These are phyloP conservation scores for Drosophila histrio DNA, from an alignment of 2,888 invertebrate genomes.

Conservation along the genomic window DNA sequence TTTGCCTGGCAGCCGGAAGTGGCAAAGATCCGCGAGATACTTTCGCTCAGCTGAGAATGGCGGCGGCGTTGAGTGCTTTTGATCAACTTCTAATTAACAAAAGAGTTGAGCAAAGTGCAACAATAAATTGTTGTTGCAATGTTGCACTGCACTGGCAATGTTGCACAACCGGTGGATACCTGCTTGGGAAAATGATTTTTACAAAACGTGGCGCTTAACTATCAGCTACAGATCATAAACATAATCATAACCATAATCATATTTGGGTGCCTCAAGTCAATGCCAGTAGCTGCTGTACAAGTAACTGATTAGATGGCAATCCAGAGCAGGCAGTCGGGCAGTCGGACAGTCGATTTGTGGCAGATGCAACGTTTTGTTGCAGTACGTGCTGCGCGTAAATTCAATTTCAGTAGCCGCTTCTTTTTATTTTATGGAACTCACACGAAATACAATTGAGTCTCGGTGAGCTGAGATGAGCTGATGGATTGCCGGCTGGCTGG, in stretches of 20 bases:
- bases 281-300: constrained; percentile 63
- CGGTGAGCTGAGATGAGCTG: constrained; percentile 20
- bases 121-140: constrained; percentile 22
- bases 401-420: constrained; percentile 77
- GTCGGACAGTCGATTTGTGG: constrained; percentile 22
- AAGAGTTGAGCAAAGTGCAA: constrained; percentile 42
- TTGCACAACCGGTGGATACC: constrained; percentile 58
- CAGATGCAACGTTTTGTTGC: constrained; percentile 82
- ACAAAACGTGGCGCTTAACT: constrained; percentile 63
- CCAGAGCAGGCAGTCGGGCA: constrained; percentile 12
- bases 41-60: constrained; percentile 13
- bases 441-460: constrained; percentile 51
- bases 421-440: constrained; percentile 44
- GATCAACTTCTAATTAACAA: constrained; percentile 60
- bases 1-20: constrained; percentile 51
- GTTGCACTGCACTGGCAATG: background rate
- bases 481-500: constrained; percentile 40
- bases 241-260: constrained; percentile 51
- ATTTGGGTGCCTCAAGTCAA: constrained; percentile 31
- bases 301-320: constrained; percentile 46
- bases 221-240: constrained; percentile 39
- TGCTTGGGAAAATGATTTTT: constrained; percentile 60
- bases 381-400: constrained; percentile 83
- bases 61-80: constrained; percentile 53
- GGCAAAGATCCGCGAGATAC: constrained; percentile 15